Base-by-base conservation (phyloP, 2,113 vertebrate species). In the Sorex araneus region DNA sequence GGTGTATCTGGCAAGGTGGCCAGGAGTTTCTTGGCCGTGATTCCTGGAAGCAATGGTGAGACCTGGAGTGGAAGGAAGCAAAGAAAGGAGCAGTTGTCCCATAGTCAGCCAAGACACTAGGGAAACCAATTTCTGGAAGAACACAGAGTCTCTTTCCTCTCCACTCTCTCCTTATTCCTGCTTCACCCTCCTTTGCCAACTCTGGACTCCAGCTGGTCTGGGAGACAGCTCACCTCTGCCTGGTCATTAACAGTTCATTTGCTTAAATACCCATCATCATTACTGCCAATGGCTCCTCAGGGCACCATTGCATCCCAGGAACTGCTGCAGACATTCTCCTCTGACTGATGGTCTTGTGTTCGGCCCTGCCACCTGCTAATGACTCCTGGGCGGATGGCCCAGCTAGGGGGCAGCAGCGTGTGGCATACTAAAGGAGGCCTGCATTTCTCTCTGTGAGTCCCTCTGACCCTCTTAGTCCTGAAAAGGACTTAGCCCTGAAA, bases 181-280 rank as follows among this genome's bases (percentile, higher is more conserved):
- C 34, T 90, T 91, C 70, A 73, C 67, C 94, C 92, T 95, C 89
- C 87, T 96, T 97, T 95, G 89, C 95, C 95, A 97, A 86, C 95
- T 95, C 86, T 76, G 82, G 92, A 93, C 96, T 98, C 98, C 98
- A 98, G 98, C 98, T 98, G 98, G 98, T 95, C 97, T 97, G 97
- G 98, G 98, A 98, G 93, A 94, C 96, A 97, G 96, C 97, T 98
- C 98, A 98, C 97, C 98, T 98, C 98, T 98, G 77, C 95, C 97
- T 98, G 97, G 96, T 97, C 98, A 98, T 98, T 98, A 98, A 98
- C 97, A 98, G 97, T 97, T 97, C 98, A 98, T 98, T 98, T 98
- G 98, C 98, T 98, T 98, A 98, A 98, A 97, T 98, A 97, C 97
- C 97, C 96, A 95, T 97, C 95, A 89, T 98, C 98, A 98, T 98